phyloP scores from a whole-genome alignment of 1,140 invertebrate genomes.

The Trissolcus basalis region DNA sequence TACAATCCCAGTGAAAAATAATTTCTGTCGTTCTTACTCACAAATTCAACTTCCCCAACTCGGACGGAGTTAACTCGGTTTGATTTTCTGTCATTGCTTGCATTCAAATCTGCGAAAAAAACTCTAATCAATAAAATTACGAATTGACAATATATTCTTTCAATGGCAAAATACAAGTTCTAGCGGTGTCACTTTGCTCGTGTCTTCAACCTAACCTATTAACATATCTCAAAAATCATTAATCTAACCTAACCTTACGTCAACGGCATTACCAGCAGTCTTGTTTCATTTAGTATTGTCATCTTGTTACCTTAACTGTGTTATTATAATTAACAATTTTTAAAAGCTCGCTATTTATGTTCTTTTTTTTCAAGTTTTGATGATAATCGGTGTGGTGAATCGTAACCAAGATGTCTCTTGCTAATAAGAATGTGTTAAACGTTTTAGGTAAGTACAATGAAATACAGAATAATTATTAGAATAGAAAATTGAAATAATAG shows the following conservation, averaged over 20 bases:
- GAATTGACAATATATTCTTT: too few species aligned
- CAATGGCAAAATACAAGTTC: constrained; percentile 4
- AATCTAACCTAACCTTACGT: constrained; percentile 28
- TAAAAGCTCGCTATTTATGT: too few species aligned
- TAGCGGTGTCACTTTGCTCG: constrained; percentile 20
- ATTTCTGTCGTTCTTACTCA: constrained; percentile 71
- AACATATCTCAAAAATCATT: constrained; percentile 24
- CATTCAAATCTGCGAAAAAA: not conserved
- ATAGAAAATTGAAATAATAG: too few species aligned
- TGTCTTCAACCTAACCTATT: constrained; percentile 41
- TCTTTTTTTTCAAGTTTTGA: not conserved
- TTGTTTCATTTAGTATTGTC: constrained; percentile 25
- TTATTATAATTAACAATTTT: too few species aligned
- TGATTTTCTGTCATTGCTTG: constrained; percentile 43
- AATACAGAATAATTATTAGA: not conserved
- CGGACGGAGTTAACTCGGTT: constrained; percentile 82
- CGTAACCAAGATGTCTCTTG: constrained; percentile 9
- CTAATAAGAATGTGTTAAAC: constrained; percentile 10
- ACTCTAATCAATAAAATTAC: too few species aligned
- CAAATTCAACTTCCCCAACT: constrained; percentile 88
- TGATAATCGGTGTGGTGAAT: not conserved
- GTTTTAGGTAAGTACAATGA: constrained; percentile 32
- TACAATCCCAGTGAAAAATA: too few species aligned
- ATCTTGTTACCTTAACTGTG: too few species aligned
- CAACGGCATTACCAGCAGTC: constrained; percentile 1